Evolutionary conservation across 1,140 invertebrate genomes (phyloP), one percentile per base, ranked within the genome.

Genomic region (Harlomillsia oculata): DNA sequence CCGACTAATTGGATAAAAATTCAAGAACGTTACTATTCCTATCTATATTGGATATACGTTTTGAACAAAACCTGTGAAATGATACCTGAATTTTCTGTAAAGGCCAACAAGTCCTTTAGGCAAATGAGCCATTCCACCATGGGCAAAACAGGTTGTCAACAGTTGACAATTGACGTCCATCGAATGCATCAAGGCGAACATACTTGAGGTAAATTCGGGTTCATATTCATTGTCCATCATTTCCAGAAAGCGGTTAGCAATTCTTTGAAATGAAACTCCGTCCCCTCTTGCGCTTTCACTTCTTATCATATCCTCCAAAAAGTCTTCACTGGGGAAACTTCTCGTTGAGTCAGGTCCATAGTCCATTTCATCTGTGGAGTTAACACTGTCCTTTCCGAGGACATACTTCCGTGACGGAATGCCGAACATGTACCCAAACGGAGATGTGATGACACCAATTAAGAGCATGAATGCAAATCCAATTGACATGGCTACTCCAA

Each of bases 391-490:
- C 14, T 34, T 34, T 2, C 62, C 58, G 11, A 60, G 20, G 9
- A 64, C 58, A 30, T 64, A 64, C 26, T 60, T 64, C 30, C 57
- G 36, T 2, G 62, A 64, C 16, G 62, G 57, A n/a, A 64, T 56
- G 36, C 62, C 62, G 30, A 64, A 64, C 34, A 64, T 53, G 37
- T 64, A 64, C 9, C 62, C 62, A 39, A 64, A 64, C 23, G 57
- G 62, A 26, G 62, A 54, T 16, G 62, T 64, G 6, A 64, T 60
- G 8, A 64, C 58, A 11, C 62, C 62, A 36, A 64, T 54, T 30
- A 64, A 64, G 23, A 60, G 20, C 44, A 64, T 53, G 4, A 32
- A 9, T 11, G 32, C 37, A 3, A 64, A 20, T 36, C 39, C 36
- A 3, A 60, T 4, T 2, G 43, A 37, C 1, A 63, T 13, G 3